These are phyloP conservation scores for Ophion ventricosus DNA, from an alignment of 2,888 invertebrate genomes.

Conservation along the genomic window DNA sequence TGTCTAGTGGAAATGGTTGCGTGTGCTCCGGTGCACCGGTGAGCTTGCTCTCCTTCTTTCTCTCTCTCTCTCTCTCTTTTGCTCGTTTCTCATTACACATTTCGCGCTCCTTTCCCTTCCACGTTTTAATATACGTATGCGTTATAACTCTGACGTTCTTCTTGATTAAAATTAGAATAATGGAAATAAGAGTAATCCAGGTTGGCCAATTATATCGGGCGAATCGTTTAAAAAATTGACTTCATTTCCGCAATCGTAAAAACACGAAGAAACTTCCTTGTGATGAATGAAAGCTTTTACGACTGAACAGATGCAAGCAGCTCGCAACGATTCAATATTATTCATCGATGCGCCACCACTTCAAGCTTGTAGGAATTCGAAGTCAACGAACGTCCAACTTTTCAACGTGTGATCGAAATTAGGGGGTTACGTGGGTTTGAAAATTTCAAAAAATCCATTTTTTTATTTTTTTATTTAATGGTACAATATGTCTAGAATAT, in stretches of 20 bases:
- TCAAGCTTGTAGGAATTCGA: too few species aligned
- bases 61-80: conserved; percentile 19
- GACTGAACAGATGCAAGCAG: too few species aligned
- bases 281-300: too few species aligned
- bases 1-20: conserved; percentile 65
- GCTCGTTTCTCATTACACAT: conserved; percentile 36
- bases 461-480: too few species aligned
- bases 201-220: not conserved
- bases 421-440: too few species aligned
- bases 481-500: too few species aligned
- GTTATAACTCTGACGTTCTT: not conserved
- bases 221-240: not conserved
- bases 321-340: too few species aligned
- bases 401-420: too few species aligned
- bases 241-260: not conserved
- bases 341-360: too few species aligned
- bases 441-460: too few species aligned
- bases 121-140: conserved; percentile 1
- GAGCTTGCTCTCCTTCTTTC: conserved; percentile 22
- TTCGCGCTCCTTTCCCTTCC: conserved; percentile 20
- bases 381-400: too few species aligned
- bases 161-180: conserved; percentile 60
- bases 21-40: conserved; percentile 45
- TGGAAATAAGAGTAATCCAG: conserved; percentile 14
- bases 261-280: not conserved